Percentiles rank a stretch among this genome's conserved stretches.
phyloP scores from a whole-genome alignment of 1,140 invertebrate genomes.

The Hyles vespertilio region DNA sequence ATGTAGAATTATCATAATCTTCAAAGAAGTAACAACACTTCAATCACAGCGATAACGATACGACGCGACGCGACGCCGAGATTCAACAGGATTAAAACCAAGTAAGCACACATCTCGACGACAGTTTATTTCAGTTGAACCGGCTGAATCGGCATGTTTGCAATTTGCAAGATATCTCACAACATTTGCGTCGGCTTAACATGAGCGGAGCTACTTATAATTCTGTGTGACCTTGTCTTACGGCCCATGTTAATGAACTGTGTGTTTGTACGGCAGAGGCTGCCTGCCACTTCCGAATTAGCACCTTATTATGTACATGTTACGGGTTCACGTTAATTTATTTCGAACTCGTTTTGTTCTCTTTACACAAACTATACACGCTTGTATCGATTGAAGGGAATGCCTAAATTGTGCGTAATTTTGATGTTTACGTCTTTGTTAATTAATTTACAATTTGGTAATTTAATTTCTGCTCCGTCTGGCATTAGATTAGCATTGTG shows the following conservation, averaged over 20 bases:
- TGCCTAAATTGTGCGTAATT: no score
- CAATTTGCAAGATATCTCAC: background rate
- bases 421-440: no score
- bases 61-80: no score
- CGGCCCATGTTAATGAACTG: constrained; percentile 26
- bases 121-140: no score
- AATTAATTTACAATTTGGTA: background rate
- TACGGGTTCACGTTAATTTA: constrained; percentile 9
- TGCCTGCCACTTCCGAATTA: constrained; percentile 22
- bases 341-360: background rate
- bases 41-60: no score
- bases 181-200: constrained; percentile 3
- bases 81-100: no score
- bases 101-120: no score
- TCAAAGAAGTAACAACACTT: no score
- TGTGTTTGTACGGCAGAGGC: constrained; percentile 11
- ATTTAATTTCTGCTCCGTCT: background rate
- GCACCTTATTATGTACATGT: constrained; percentile 21
- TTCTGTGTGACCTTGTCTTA: constrained; percentile 19
- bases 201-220: constrained; percentile 4
- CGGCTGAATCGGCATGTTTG: background rate
- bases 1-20: no score
- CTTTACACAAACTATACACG: no score
- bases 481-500: no score
- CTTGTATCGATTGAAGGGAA: constrained; percentile 2